These are phyloP conservation scores for Poliocrania exsul DNA, from an alignment of 2,797 vertebrate species.

Conservation along the genomic window DNA sequence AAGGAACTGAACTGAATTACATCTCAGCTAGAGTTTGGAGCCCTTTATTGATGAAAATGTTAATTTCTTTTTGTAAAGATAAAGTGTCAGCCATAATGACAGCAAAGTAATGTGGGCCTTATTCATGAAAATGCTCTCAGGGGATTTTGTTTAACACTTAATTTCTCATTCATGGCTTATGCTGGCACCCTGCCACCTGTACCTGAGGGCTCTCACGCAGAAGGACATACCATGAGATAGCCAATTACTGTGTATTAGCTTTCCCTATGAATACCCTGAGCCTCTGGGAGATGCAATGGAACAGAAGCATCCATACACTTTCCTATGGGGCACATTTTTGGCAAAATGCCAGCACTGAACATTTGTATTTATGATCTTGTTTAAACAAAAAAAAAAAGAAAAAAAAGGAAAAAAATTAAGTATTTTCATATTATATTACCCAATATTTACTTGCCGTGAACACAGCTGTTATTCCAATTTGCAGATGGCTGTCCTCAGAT, in stretches of 20 bases:
- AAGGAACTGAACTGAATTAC: conserved; percentile 52
- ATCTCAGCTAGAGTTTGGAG: conserved; percentile 52
- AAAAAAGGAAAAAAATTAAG: neutral
- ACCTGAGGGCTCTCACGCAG: conserved; percentile 32
- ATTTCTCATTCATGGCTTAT: conserved; percentile 50
- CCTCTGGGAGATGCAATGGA: neutral
- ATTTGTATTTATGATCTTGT: neutral
- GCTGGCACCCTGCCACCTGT: conserved; percentile 37
- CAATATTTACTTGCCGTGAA: neutral
- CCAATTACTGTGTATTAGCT: neutral
- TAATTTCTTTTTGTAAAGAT: conserved; percentile 56
- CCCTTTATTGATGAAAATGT: conserved; percentile 52
- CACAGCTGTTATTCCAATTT: neutral
- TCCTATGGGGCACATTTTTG: neutral
- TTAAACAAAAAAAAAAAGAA: neutral
- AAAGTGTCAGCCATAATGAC: conserved; percentile 43
- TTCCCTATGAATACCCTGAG: neutral
- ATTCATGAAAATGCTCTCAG: conserved; percentile 16
- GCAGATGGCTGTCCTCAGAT: neutral
- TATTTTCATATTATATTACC: neutral
- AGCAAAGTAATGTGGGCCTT: conserved; percentile 23
- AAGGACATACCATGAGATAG: neutral
- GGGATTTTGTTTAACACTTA: conserved; percentile 49
- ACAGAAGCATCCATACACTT: neutral
- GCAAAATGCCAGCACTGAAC: neutral